Evolutionary conservation across 2,113 vertebrate genomes (phyloP), one percentile per base, ranked within the genome.

Genomic region (Salminus brasiliensis): DNA sequence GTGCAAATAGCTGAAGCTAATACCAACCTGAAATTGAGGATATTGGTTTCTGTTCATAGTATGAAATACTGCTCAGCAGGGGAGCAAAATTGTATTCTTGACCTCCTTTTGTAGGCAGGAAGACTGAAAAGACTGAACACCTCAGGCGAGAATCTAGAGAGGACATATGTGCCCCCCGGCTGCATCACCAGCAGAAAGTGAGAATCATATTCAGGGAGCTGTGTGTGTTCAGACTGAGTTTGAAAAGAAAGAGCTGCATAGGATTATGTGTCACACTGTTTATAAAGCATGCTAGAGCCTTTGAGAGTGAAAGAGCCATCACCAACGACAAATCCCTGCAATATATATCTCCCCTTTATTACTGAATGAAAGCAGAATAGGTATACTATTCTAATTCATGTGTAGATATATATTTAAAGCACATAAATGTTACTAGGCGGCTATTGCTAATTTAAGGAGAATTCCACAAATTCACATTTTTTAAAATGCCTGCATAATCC

Each of bases 181-280:
- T 43, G 12, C 13, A 55, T 68, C 57, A 36, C 55, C 75, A 18
- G 45, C 32, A 21, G n/a, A 21, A 62, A 68, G 62, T 69, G 70
- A 78, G 71, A 77, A 72, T 62, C 67, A 72, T 53, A 55, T 45
- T 55, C 71, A 73, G n/a, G 30, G 69, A 45, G 29, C n/a, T 4
- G n/a, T 43, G 41, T 39, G 57, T 76, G 25, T 41, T 36, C 45
- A 80, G 49, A 80, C 68, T 72, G 29, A 45, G 21, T 5, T 13
- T 18, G 45, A 15, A 11, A 67, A 32, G 57, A 25, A 27, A 52
- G 27, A 43, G 32, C 9, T n/a, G 4, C n/a, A 66, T 10, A 41
- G 13, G 62, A 55, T 41, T 29, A 29, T 0, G 36, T 62, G n/a
- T 36, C 36, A 36, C 74, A 55, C n/a, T 5, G 47, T 11, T 66